Percentiles rank a stretch among this genome's conserved stretches.
Conservation (phyloP, 1,140 invertebrate species). For the Trinorchestia longiramus region DNA sequence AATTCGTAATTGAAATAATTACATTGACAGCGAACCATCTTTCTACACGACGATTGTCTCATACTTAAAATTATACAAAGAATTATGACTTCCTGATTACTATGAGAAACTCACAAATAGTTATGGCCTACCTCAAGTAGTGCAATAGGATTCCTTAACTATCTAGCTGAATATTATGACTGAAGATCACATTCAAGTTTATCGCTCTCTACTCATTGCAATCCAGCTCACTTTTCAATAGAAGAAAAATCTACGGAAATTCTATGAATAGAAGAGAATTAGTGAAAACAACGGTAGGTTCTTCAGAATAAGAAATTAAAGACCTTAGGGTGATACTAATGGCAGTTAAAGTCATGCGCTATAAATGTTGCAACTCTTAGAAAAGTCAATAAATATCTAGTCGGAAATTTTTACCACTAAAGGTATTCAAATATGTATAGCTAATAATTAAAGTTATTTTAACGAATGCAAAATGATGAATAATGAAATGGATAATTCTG, state of each 20-base stretch:
- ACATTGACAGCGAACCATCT: background rate
- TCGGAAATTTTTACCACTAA: background rate
- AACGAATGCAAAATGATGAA: background rate
- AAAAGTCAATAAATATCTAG: conserved; percentile 10
- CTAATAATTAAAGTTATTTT: background rate
- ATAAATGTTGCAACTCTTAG: background rate
- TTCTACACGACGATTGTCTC: conserved; percentile 37
- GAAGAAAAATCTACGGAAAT: background rate
- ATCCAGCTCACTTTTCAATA: background rate
- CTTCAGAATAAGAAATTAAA: background rate
- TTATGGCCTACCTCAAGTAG: background rate
- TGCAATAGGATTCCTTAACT: background rate
- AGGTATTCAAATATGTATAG: background rate
- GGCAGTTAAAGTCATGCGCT: background rate
- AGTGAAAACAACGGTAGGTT: background rate
- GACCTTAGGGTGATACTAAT: background rate
- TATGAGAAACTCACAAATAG: background rate
- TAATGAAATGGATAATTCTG: background rate
- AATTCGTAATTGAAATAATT: conserved; percentile 17
- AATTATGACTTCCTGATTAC: conserved; percentile 5
- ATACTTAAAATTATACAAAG: conserved; percentile 46
- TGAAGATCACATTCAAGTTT: conserved; percentile 30
- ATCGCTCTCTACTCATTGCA: background rate
- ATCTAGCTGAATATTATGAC: conserved; percentile 13
- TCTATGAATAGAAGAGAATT: background rate